These are phyloP conservation scores for Mesocricetus auratus DNA, from an alignment of 2,113 vertebrate species.

Conservation along the genomic window DNA sequence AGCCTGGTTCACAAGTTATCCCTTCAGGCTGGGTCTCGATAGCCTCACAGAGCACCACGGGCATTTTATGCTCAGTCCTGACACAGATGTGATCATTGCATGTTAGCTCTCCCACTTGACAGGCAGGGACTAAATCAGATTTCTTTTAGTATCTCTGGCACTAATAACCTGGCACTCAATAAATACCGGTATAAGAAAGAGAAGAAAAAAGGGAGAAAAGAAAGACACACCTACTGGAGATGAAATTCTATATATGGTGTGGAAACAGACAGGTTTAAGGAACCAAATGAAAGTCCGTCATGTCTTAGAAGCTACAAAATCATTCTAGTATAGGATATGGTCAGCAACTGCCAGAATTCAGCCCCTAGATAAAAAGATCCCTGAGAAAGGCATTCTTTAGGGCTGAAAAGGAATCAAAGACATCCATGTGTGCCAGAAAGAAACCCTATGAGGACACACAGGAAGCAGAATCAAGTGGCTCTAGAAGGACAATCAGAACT, in stretches of 20 bases:
- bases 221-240: background rate
- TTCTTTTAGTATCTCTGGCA: background rate
- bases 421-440: background rate
- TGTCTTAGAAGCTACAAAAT: background rate
- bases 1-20: background rate
- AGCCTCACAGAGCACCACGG: background rate
- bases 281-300: slow-evolving; percentile 16
- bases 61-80: background rate
- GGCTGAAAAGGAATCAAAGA: background rate
- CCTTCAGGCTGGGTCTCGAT: background rate
- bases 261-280: slow-evolving; percentile 5
- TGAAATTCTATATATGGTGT: background rate
- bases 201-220: background rate
- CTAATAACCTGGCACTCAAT: background rate
- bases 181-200: background rate
- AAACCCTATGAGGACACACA: background rate
- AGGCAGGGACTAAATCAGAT: background rate
- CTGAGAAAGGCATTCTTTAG: background rate
- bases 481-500: background rate
- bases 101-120: background rate
- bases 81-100: background rate
- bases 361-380: background rate
- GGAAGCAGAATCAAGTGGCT: background rate
- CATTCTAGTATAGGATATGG: background rate
- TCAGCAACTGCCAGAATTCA: background rate